Percentiles rank a stretch among this genome's conserved stretches.
Evolutionary conservation across 2,888 invertebrate species (phyloP).

Genomic region (Xestia xanthographa): DNA sequence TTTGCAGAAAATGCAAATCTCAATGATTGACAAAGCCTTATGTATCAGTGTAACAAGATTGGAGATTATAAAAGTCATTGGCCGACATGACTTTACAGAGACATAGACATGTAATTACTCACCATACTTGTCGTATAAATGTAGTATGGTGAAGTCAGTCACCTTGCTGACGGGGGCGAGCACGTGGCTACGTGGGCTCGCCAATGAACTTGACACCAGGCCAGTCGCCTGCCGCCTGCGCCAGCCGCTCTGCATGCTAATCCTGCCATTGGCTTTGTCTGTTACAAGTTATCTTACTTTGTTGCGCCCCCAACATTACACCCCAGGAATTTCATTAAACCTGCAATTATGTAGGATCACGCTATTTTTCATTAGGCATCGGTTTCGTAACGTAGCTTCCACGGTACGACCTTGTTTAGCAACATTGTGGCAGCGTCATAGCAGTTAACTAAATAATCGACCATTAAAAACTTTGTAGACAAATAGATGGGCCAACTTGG

Average conservation of each 20-base stretch:
- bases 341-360: constrained; percentile 55
- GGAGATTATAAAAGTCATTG: constrained; percentile 64
- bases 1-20: constrained; percentile 10
- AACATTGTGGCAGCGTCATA: constrained; percentile 50
- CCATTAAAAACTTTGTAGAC: constrained; percentile 64
- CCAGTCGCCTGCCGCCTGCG: constrained; percentile 63
- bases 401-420: constrained; percentile 31
- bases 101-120: constrained; percentile 78
- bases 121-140: constrained; percentile 78
- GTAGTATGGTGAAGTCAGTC: constrained; percentile 82
- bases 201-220: constrained; percentile 86
- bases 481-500: constrained; percentile 48
- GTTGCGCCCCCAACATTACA: constrained; percentile 48
- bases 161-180: constrained; percentile 82
- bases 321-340: constrained; percentile 60
- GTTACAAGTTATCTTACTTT: constrained; percentile 55
- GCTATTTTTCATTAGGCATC: constrained; percentile 60
- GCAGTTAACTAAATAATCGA: constrained; percentile 58
- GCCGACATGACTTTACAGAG: constrained; percentile 61
- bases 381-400: constrained; percentile 31
- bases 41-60: constrained; percentile 44
- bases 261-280: constrained; percentile 71
- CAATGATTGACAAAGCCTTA: constrained; percentile 12
- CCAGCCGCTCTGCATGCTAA: constrained; percentile 77
- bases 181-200: constrained; percentile 87